These are phyloP conservation scores for Parotocinclus haroldoi DNA, from an alignment of 2,797 vertebrate species.

Conservation along the genomic window DNA sequence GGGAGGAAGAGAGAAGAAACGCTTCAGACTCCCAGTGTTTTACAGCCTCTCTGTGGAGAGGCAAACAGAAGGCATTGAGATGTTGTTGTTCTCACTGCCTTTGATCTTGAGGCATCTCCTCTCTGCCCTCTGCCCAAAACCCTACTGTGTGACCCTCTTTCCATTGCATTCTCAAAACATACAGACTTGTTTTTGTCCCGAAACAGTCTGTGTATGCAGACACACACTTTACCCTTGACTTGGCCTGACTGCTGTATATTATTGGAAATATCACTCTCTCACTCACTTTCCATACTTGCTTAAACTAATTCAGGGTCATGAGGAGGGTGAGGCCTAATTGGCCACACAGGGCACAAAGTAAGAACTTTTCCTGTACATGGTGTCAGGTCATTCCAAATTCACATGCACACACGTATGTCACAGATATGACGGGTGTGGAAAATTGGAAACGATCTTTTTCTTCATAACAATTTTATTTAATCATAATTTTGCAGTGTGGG, in stretches of 20 bases:
- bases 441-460: no score
- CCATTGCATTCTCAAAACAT: conserved; percentile 35
- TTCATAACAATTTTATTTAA: no score
- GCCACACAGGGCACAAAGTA: no score
- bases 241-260: conserved; percentile 2
- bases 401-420: no score
- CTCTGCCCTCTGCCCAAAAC: conserved; percentile 21
- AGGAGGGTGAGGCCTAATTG: no score
- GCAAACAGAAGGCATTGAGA: conserved; percentile 41
- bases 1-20: conserved; percentile 53
- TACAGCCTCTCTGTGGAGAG: conserved; percentile 39
- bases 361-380: no score
- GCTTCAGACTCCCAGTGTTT: conserved; percentile 41
- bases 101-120: conserved; percentile 55
- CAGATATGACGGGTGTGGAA: no score
- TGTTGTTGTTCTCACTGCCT: conserved; percentile 48
- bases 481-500: no score
- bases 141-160: conserved; percentile 35
- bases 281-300: no score
- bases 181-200: conserved; percentile 44
- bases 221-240: conserved; percentile 14
- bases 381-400: no score
- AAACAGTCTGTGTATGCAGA: conserved; percentile 20
- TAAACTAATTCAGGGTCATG: no score
- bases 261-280: conserved; percentile 1